Evolutionary conservation across 2,888 invertebrate species (phyloP), one percentile per base, ranked within the genome.

Genomic region (Sminthurinus aureus): DNA sequence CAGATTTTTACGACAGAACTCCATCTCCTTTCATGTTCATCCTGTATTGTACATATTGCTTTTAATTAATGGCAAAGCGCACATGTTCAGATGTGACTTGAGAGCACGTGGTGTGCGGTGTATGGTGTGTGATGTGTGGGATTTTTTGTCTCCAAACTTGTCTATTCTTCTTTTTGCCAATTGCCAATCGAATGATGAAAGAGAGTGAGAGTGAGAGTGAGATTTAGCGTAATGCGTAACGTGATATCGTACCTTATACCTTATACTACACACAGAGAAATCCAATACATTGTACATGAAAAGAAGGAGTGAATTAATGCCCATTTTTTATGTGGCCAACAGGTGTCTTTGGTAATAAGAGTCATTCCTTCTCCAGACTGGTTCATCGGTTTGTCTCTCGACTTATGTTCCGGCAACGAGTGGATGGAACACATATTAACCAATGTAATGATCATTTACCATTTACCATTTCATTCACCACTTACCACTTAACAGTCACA

Each of bases 281-380:
- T 15, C 15, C 20, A 15, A 66, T 11, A 66, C 9, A 66, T n/a
- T 6, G 11, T 58, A 12, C 58, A 13, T 6, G 24, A 71, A 15
- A 26, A 22, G 24, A 71, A 24, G 58, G 15, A 11, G 76, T 80
- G 80, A 71, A 64, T 82, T 69, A 76, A 81, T 66, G 50, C 38
- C 12, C 20, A 18, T 22, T 73, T 79, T 74, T 81, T 52, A 79
- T 84, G 76, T 13, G 74, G 84, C 77, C 89, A 90, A 0, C 90
- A 93, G 93, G 91, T 94, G 12, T 94, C 93, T 0, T 88, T 93
- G 13, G 91, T 93, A 64, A 90, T 91, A 76, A 92, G 92, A 66
- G 91, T 94, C 83, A 91, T 93, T n/a, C 94, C 94, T 0, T 93
- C 93, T 26, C 93, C 93, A 0, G 84, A 84, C 71, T 94, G 94